Evolutionary conservation across 1,140 invertebrate genomes (phyloP), one percentile per base, ranked within the genome.

Genomic region (Conopomorpha cramerella): DNA sequence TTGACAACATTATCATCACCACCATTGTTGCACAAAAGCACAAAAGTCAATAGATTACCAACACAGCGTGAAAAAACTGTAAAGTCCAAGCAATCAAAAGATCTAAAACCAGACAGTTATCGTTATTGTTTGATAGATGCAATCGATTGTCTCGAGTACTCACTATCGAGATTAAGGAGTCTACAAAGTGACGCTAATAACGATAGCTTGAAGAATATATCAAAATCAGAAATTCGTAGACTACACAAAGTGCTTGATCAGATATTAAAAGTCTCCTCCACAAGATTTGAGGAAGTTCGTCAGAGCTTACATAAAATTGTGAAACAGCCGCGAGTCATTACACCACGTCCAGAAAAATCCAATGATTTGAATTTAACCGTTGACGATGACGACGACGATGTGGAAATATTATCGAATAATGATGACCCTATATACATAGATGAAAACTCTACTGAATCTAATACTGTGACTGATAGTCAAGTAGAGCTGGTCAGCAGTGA

Each of bases 381-480:
- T n/a, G 63, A 66, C n/a, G 66, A 73, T 27, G 51, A 58, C 13
- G 55, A 58, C 33, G 51, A 61, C 34, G 74, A 78, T 30, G 74
- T 78, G 2, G 67, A 77, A 61, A 77, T 78, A 48, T 59, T 78
- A 29, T 56, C 55, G 0, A 54, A 74, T 36, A n/a, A n/a, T n/a
- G 72, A 76, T 17, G 73, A 76, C 42, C 73, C 77, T 1, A 79
- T 79, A 40, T 79, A 70, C 43, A 79, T 79, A 36, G 77, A 79
- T 40, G 77, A 79, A 49, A 79, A 79, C 47, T 79, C 77, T 0
- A 46, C 61, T 10, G 77, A 76, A 15, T 78, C 71, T 4, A 50
- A 51, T 38, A 23, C 4, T 23, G 19, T 10, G 19, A 23, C 19
- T 6, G 43, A 42, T 14, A n/a, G n/a, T n/a, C n/a, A n/a, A n/a